These are phyloP conservation scores for Microcebus jonahi DNA, from an alignment of 2,113 vertebrate species.

Conservation along the genomic window DNA sequence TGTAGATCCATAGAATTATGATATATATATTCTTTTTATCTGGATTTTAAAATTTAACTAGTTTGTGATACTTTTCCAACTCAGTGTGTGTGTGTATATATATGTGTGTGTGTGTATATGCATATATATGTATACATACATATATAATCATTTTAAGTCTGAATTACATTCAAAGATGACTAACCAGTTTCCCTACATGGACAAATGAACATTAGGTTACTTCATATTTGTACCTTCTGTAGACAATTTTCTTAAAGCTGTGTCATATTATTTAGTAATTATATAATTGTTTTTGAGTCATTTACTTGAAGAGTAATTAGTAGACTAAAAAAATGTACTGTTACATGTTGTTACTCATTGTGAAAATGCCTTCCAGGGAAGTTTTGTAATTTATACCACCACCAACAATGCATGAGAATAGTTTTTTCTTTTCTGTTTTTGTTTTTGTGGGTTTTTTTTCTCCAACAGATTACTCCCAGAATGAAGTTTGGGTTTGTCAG, in stretches of 20 bases:
- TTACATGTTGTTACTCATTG: not conserved
- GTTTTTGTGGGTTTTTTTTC: no score
- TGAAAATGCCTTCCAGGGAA: not conserved
- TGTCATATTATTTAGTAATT: not conserved
- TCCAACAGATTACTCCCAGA: not conserved
- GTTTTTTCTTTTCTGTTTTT: not conserved
- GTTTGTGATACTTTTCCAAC: not conserved
- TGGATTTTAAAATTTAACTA: not conserved
- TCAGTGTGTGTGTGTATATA: not conserved
- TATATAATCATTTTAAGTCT: not conserved
- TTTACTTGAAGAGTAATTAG: not conserved
- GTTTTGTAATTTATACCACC: not conserved
- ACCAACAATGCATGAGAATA: not conserved
- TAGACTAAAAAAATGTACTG: not conserved
- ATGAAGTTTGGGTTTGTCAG: not conserved
- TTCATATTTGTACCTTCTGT: not conserved
- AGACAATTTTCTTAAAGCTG: not conserved
- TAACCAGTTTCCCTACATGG: not conserved
- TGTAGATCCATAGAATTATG: not conserved
- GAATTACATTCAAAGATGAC: not conserved
- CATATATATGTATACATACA: not conserved
- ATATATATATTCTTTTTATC: not conserved
- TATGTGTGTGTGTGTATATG: not conserved
- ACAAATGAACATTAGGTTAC: not conserved
- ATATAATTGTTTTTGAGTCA: not conserved